Evolutionary conservation across 2,113 vertebrate species (phyloP).

Genomic region (Zosterops hypoxanthus): DNA sequence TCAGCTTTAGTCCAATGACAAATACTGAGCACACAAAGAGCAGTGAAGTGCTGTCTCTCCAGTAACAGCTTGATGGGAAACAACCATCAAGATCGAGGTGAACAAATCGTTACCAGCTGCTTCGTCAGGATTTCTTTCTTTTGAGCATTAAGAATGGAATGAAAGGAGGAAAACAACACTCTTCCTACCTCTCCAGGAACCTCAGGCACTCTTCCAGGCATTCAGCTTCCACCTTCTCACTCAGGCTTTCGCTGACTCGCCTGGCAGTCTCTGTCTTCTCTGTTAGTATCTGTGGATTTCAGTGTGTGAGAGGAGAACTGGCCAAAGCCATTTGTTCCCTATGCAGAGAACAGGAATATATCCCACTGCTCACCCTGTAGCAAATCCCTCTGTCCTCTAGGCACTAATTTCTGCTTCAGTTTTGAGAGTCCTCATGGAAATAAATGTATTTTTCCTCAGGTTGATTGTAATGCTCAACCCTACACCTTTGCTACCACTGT

Average conservation of each 20-base stretch:
- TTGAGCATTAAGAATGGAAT: not conserved
- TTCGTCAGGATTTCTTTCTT: not conserved
- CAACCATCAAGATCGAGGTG: not conserved
- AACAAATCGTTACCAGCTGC: not conserved
- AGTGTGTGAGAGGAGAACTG: not conserved
- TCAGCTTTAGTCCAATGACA: not conserved
- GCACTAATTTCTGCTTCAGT: not conserved
- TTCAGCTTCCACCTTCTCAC: not conserved
- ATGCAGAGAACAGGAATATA: not conserved
- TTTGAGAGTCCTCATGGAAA: not conserved
- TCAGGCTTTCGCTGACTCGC: not conserved
- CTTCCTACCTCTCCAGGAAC: slow-evolving; percentile 60
- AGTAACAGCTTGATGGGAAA: not conserved
- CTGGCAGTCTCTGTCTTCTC: not conserved
- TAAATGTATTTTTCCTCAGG: not conserved
- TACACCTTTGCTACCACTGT: not conserved
- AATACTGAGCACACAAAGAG: not conserved
- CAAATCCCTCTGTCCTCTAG: not conserved
- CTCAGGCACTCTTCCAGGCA: slow-evolving; percentile 26
- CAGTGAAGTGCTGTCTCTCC: rapidly evolving
- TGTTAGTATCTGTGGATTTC: slow-evolving; percentile 33
- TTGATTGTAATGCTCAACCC: not conserved
- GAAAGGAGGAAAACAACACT: not conserved
- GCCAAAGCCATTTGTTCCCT: not conserved
- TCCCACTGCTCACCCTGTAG: not conserved